phyloP scores from a whole-genome alignment of 2,113 vertebrate genomes.

The Oryzias woworae region DNA sequence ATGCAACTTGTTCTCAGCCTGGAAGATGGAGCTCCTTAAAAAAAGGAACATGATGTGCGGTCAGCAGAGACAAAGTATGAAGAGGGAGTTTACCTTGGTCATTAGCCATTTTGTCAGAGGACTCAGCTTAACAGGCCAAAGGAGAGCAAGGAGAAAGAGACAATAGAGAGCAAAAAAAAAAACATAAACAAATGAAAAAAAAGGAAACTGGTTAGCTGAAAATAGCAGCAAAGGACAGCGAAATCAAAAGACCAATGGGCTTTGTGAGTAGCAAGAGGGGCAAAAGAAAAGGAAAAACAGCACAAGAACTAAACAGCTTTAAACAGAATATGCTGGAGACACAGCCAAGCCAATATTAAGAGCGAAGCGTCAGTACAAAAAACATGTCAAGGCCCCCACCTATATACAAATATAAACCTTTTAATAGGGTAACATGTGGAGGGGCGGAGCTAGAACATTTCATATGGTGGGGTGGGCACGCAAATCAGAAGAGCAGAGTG shows the following conservation, averaged over 20 bases:
- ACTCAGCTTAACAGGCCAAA: constrained; percentile 91
- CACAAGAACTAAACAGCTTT: constrained; percentile 24
- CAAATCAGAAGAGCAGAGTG: no score
- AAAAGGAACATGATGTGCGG: constrained; percentile 29
- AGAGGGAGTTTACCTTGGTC: constrained; percentile 94
- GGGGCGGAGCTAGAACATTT: no score
- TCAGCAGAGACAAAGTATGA: constrained; percentile 58
- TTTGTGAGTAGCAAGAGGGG: constrained; percentile 17
- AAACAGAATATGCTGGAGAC: constrained; percentile 12
- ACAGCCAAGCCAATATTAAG: constrained; percentile 23
- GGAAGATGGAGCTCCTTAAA: constrained; percentile 32
- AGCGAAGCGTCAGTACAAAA: constrained; percentile 27
- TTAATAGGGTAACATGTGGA: background rate
- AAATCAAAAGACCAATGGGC: constrained; percentile 28
- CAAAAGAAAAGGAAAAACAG: constrained; percentile 22
- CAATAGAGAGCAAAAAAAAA: constrained; percentile 81
- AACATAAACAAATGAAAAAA: constrained; percentile 6
- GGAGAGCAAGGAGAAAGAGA: constrained; percentile 80
- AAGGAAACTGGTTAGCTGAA: constrained; percentile 75
- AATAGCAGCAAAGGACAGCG: constrained; percentile 52
- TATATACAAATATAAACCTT: background rate
- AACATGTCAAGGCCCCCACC: background rate
- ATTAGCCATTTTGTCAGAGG: constrained; percentile 99
- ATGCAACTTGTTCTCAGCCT: constrained; percentile 24
- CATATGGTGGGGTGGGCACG: no score